phyloP scores from a whole-genome alignment of 2,888 invertebrate species.

The Lasioglossum villosulum region DNA sequence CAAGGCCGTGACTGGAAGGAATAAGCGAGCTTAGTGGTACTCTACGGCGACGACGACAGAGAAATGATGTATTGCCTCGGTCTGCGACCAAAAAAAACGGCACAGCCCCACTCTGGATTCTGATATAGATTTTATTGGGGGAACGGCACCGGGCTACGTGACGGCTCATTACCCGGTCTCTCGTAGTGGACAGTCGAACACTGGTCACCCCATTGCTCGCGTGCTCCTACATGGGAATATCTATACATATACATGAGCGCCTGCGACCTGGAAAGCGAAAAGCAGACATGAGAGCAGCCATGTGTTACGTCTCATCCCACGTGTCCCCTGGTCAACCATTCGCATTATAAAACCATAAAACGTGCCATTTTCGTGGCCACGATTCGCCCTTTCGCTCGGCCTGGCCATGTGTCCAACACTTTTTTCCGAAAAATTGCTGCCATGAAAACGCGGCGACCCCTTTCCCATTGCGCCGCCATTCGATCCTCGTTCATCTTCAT shows the following conservation, averaged over 20 bases:
- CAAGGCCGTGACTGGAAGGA: constrained; percentile 59
- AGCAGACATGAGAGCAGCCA: constrained; percentile 68
- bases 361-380: constrained; percentile 72
- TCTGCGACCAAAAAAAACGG: constrained; percentile 61
- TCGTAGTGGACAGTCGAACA: constrained; percentile 73
- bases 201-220: constrained; percentile 65
- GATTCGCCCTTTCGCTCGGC: constrained; percentile 46
- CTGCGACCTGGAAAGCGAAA: constrained; percentile 57
- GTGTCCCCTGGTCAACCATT: constrained; percentile 76
- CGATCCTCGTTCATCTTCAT: constrained; percentile 66
- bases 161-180: constrained; percentile 82
- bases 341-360: constrained; percentile 84
- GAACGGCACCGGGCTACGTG: constrained; percentile 73
- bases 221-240: constrained; percentile 15
- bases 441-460: constrained; percentile 44
- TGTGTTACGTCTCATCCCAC: constrained; percentile 74
- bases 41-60: constrained; percentile 51
- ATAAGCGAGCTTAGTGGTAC: constrained; percentile 42
- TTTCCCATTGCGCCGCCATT: constrained; percentile 52
- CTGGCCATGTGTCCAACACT: constrained; percentile 70
- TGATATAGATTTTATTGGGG: constrained; percentile 81
- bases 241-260: constrained; percentile 25
- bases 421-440: constrained; percentile 69
- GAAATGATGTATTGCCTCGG: constrained; percentile 73
- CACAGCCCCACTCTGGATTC: constrained; percentile 57